A percentile compares a stretch with the other conserved stretches of the same genome.
Evolutionary conservation across 2,888 invertebrate genomes (phyloP).

Genomic region (Hemithea aestivaria): DNA sequence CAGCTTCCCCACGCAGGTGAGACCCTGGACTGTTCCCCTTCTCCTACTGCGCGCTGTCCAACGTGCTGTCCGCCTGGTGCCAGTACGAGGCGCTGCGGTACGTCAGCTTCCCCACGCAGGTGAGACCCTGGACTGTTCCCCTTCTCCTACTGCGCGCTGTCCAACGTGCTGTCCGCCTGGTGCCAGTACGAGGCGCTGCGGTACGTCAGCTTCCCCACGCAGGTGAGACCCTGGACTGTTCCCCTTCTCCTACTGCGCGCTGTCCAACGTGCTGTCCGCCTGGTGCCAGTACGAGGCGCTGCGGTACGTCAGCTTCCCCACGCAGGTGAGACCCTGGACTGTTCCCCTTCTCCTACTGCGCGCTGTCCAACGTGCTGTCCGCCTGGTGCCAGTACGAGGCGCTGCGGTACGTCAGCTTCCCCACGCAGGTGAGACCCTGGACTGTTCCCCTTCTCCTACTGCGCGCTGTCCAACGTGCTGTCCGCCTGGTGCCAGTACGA

Average conservation of each 20-base stretch:
- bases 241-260: conserved; percentile 96
- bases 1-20: conserved; percentile 97
- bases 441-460: conserved; percentile 95
- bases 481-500: conserved; percentile 99
- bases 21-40: conserved; percentile 96
- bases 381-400: conserved; percentile 99
- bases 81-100: conserved; percentile 99
- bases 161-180: conserved; percentile 99
- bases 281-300: conserved; percentile 99
- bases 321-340: conserved; percentile 95
- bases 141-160: conserved; percentile 96
- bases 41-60: conserved; percentile 96
- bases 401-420: conserved; percentile 98
- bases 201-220: conserved; percentile 98
- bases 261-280: conserved; percentile 98
- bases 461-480: conserved; percentile 97
- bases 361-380: conserved; percentile 97
- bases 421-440: conserved; percentile 97
- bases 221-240: conserved; percentile 94
- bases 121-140: conserved; percentile 92
- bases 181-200: conserved; percentile 99
- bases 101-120: conserved; percentile 98
- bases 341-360: conserved; percentile 96
- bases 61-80: conserved; percentile 99
- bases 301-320: conserved; percentile 98